phyloP scores from a whole-genome alignment of 2,797 vertebrate genomes.

The Eulemur albifrons region DNA sequence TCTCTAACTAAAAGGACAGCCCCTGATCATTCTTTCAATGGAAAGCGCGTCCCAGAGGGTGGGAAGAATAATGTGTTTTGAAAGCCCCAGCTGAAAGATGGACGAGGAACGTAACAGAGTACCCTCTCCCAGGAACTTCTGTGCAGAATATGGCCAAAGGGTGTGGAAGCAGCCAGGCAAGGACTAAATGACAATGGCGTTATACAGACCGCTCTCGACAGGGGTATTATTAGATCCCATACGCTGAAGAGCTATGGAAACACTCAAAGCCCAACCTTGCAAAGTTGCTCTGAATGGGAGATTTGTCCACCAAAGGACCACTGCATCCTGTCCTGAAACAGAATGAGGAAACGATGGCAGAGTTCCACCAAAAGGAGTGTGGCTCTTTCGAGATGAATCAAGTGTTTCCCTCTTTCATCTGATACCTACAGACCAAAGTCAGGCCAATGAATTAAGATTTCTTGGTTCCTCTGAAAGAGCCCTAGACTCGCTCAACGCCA shows the following conservation, averaged over 20 bases:
- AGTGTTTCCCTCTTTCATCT: neutral
- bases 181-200: neutral
- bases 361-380: neutral
- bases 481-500: neutral
- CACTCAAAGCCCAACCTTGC: neutral
- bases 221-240: neutral
- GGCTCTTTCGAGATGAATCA: too few species aligned
- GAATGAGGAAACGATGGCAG: neutral
- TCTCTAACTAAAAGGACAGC: constrained; percentile 42
- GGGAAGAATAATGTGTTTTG: neutral
- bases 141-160: neutral
- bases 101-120: neutral
- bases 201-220: neutral
- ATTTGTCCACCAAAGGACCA: neutral
- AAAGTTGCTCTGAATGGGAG: neutral
- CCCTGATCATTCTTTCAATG: neutral
- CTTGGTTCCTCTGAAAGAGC: neutral
- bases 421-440: neutral
- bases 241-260: neutral
- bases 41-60: neutral
- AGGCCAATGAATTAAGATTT: neutral
- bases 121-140: neutral
- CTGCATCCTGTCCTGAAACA: neutral
- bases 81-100: neutral
- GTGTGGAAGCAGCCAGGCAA: neutral